phyloP scores from a whole-genome alignment of 2,113 vertebrate genomes.

The Zosterops pallidus region DNA sequence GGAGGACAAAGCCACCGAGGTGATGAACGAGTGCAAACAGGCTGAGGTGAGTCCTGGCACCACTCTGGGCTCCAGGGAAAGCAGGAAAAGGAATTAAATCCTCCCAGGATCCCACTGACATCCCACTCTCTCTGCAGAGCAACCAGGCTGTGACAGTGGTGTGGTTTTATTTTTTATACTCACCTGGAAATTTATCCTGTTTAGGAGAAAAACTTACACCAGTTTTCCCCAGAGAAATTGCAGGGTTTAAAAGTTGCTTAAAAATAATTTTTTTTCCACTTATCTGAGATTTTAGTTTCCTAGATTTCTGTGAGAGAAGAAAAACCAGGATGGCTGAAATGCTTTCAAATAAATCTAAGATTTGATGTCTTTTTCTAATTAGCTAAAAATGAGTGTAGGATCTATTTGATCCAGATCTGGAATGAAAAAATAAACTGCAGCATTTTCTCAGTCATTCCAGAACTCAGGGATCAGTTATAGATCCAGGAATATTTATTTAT shows the following conservation, averaged over 20 bases:
- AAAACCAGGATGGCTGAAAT: not conserved
- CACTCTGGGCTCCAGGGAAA: not conserved
- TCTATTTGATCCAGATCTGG: not conserved
- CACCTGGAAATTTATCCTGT: not conserved
- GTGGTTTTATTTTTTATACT: not conserved
- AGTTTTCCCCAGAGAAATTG: not conserved
- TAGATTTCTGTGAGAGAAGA: not conserved
- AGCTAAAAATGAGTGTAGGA: not conserved
- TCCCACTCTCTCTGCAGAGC: not conserved
- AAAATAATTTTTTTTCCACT: not conserved
- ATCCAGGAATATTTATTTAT: not conserved
- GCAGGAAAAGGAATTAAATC: not conserved
- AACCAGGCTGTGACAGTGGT: not conserved
- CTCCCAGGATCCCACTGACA: not conserved
- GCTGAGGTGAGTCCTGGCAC: constrained; percentile 78
- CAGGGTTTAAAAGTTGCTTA: not conserved
- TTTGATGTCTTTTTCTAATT: not conserved
- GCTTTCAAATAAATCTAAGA: not conserved
- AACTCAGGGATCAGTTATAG: not conserved
- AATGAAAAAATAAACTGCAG: not conserved
- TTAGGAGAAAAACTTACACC: not conserved
- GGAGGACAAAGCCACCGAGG: constrained; percentile 85
- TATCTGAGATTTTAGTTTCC: not conserved
- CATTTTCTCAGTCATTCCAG: not conserved
- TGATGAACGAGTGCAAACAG: constrained; percentile 81